These are phyloP conservation scores for Oreonectes daqikongensis DNA, from an alignment of 2,797 vertebrate genomes.

Conservation along the genomic window DNA sequence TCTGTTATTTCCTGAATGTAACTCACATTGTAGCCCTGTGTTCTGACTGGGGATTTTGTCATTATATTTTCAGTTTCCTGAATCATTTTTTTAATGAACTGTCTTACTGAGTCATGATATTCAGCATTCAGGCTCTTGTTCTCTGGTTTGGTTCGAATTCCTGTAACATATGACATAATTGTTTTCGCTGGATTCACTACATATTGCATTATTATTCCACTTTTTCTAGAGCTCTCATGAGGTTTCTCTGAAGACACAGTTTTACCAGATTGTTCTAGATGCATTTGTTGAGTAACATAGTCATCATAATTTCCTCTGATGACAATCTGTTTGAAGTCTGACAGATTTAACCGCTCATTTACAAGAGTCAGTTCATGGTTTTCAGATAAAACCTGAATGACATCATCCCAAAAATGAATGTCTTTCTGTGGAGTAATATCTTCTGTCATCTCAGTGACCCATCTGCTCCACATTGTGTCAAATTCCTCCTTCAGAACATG, in stretches of 20 bases:
- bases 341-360: background rate
- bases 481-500: constrained; percentile 46
- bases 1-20: constrained; percentile 44
- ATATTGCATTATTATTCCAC: fast-evolving
- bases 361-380: constrained; percentile 33
- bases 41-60: background rate
- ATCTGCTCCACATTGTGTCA: constrained; percentile 48
- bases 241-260: background rate
- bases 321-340: background rate
- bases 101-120: background rate
- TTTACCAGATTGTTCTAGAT: background rate
- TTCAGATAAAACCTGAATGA: constrained; percentile 40
- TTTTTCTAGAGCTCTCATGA: background rate
- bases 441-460: constrained; percentile 40
- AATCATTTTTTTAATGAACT: background rate
- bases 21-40: constrained; percentile 36
- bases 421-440: constrained; percentile 12
- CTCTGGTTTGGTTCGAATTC: background rate
- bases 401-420: constrained; percentile 30
- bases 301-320: background rate
- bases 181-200: background rate
- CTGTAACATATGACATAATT: fast-evolving
- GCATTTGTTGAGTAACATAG: constrained; percentile 31
- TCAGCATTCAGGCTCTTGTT: background rate
- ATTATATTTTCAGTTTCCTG: constrained; percentile 18